Evolutionary conservation across 2,888 invertebrate genomes (phyloP), one percentile per base, ranked within the genome.

Genomic region (Boloria euphrosyne): DNA sequence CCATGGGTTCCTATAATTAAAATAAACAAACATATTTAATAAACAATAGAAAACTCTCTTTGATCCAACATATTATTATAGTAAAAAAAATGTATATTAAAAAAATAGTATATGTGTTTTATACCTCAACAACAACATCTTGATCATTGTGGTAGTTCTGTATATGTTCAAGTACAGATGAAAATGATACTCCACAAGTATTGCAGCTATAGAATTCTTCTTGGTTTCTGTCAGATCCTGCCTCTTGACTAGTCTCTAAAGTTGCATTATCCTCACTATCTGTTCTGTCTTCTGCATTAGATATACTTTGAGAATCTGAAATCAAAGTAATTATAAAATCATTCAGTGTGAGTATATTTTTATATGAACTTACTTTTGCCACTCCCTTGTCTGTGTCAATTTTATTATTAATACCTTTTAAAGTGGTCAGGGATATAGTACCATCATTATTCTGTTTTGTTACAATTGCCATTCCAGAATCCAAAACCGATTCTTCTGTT

Each of bases 101-200:
- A 49, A 6, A 49, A 7, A 14, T 49, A 7, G 6, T 6, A 2
- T 0, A 47, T 7, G 16, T 14, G 0, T 49, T 49, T 16, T 31
- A 43, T 17, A 93, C 94, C 91, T 94, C 95, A 65, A 95, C 86
- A 55, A 95, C 91, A 62, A 95, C 94, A 81, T 95, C 94, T 77
- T 95, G 94, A 59, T 95, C 94, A 77, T 93, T 94, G 76, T 95
- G 95, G 76, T 92, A 95, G 70, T 93, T 92, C 68, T 93, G 93
- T 74, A 95, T 93, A 76, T 95, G 95, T 1, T 95, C 94, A 67
- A 94, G 83, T 4, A 95, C 93, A 0, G 94, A 94, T 43, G 91
- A 88, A 76, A 95, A 95, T 63, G 93, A 93, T 62, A 95, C 92
- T 2, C 93, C 93, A 76, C 95, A 95, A 65, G 93, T 94, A 68